Percentiles rank a stretch among this genome's conserved stretches.
Conservation (phyloP, 2,113 vertebrate genomes). For the Aphelocoma coerulescens region DNA sequence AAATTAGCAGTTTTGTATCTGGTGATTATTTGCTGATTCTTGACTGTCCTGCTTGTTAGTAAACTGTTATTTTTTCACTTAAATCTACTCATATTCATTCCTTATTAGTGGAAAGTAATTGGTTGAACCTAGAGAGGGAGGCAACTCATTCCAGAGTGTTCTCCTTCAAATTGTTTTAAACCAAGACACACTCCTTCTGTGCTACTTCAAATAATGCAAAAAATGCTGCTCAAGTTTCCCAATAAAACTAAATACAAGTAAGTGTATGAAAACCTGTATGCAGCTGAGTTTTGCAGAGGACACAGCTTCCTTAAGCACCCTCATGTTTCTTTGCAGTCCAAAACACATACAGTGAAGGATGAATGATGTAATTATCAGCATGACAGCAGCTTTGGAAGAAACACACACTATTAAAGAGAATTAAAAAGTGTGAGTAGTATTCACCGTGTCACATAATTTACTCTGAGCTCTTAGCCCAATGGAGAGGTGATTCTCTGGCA, state of each 20-base stretch:
- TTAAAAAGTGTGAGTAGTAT: background rate
- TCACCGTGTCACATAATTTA: background rate
- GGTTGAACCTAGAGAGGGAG: background rate
- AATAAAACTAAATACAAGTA: background rate
- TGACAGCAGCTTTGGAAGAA: background rate
- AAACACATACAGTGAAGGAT: background rate
- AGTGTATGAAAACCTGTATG: background rate
- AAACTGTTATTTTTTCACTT: background rate
- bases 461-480: background rate
- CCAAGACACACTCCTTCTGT: background rate
- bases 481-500: background rate
- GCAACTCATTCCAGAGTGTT: background rate
- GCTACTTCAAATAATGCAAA: slow-evolving; percentile 30
- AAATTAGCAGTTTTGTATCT: background rate
- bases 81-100: background rate
- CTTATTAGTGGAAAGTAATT: background rate
- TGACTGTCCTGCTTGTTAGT: background rate
- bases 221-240: slow-evolving; percentile 23
- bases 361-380: background rate
- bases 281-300: background rate
- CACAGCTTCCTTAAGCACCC: background rate
- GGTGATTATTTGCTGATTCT: background rate
- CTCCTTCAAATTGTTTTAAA: background rate
- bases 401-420: background rate
- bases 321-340: background rate